Evolutionary conservation across 2,113 vertebrate genomes (phyloP), one percentile per base, ranked within the genome.

Genomic region (Trochalopteron elliotii): DNA sequence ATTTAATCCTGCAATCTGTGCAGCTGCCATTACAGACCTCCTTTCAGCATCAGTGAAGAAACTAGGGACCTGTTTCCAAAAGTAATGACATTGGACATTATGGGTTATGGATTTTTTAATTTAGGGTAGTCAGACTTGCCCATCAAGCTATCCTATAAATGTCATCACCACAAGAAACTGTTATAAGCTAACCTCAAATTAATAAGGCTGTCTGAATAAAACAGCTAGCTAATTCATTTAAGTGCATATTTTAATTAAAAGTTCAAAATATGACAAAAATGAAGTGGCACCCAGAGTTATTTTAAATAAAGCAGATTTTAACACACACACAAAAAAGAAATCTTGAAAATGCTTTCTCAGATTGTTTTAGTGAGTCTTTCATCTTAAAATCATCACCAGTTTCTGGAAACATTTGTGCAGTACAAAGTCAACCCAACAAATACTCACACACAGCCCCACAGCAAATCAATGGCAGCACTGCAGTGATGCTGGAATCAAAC

Each of bases 31-130:
- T 96, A 99, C 98, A 8, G 99, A 99, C 47, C 99, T 98, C 77
- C 99, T 98, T 89, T 99, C 98, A 23, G 98, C 98, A 96, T 99
- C 99, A 80, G 99, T 99, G 97, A 99, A 99, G 95, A 99, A 99
- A 95, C 99, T 98, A 13, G 99, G 99, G 68, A 99, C 98, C 99
- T 99, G 92, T 83, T 88, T 92, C 47, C 40, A 93, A 57, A 87
- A 45, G 65, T 37, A 83, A 67, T 83, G 39, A 42, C n/a, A 67
- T 0, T 40, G 15, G 33, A 42, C 70, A 60, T 84, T 55, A 56
- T 2, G 30, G 80, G 63, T 72, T 55, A 80, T 0, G 1, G 40
- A 70, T 52, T 67, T 85, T n/a, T 93, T 13, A 25, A 89, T n/a
- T 78, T 49, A 14, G 63, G 35, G 2, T 60, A 78, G 23, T 57